Evolutionary conservation across 2,113 vertebrate genomes (phyloP), one percentile per base, ranked within the genome.

Genomic region (Pavo muticus): DNA sequence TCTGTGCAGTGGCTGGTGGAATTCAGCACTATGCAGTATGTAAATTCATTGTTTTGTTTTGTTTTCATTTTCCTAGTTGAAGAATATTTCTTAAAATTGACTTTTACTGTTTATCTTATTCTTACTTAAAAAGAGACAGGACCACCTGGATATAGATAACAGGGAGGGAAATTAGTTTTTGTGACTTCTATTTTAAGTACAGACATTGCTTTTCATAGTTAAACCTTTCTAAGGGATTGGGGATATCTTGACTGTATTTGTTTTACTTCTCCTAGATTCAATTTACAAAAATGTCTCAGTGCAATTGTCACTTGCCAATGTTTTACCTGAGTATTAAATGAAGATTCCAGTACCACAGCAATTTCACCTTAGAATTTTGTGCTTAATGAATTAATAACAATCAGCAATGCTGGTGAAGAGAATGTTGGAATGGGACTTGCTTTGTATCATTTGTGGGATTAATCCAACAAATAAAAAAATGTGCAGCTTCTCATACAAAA

Each of bases 31-130:
- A 59, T 5, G 57, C 13, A 59, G 25, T 71, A 54, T 45, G 35
- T 30, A 82, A 30, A 17, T 40, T 40, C 16, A 39, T 40, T 10
- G 23, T 64, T 64, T 40, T n/a, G 4, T 23, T 39, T 35, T 47
- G 73, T 15, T 81, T 80, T 81, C 1, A 74, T 81, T 87, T 94
- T 86, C 12, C 37, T 57, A 69, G 39, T 32, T 83, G 74, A 71
- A 90, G 15, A 65, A 81, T 16, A 11, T 88, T 87, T 69, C 35
- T 65, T 84, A 27, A 88, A 94, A 95, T 90, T 72, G 35, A 10
- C 81, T 94, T 90, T 67, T 27, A 54, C 75, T 85, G 27, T 80
- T 96, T 92, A 72, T 87, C 85, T 88, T 81, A 6, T 68, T 86
- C 44, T 86, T 14, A 39, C n/a, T 80, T 83, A 2, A 88, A 80